Evolutionary conservation across 2,113 vertebrate species (phyloP).

Genomic region (Jacana jacana): DNA sequence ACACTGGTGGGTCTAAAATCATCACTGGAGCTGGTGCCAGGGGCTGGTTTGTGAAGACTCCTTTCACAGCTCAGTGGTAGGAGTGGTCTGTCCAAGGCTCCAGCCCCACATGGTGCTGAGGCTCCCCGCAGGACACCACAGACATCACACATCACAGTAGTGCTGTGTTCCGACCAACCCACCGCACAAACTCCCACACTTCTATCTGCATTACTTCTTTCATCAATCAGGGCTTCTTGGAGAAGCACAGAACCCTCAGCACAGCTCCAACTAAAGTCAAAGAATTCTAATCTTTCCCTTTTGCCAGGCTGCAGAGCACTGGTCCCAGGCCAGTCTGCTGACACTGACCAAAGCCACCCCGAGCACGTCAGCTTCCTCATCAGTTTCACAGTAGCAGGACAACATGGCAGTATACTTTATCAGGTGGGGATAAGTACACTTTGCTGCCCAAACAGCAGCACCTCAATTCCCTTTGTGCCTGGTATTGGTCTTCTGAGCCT

Average conservation of each 20-base stretch:
- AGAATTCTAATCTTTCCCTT: neutral
- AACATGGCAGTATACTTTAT: neutral
- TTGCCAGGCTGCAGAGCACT: neutral
- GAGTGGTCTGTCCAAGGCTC: neutral
- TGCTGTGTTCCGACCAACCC: neutral
- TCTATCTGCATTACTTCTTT: neutral
- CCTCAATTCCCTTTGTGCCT: neutral
- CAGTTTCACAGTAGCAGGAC: neutral
- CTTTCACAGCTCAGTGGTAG: neutral
- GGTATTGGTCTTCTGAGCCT: neutral
- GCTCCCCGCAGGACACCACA: rapidly evolving
- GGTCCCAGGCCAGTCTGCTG: neutral
- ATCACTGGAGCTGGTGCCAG: neutral
- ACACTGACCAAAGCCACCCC: neutral
- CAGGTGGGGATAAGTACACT: neutral
- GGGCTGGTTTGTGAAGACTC: neutral
- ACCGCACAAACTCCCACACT: neutral
- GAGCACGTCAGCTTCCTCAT: neutral
- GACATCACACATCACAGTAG: neutral
- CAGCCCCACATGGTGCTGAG: rapidly evolving
- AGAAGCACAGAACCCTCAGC: neutral
- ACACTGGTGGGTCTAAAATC: neutral
- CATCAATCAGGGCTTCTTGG: neutral
- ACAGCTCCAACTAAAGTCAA: neutral
- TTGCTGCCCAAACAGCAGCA: neutral